Percentiles rank a stretch among this genome's conserved stretches.
phyloP scores from a whole-genome alignment of 2,113 vertebrate genomes.

The Perognathus longimembris region DNA sequence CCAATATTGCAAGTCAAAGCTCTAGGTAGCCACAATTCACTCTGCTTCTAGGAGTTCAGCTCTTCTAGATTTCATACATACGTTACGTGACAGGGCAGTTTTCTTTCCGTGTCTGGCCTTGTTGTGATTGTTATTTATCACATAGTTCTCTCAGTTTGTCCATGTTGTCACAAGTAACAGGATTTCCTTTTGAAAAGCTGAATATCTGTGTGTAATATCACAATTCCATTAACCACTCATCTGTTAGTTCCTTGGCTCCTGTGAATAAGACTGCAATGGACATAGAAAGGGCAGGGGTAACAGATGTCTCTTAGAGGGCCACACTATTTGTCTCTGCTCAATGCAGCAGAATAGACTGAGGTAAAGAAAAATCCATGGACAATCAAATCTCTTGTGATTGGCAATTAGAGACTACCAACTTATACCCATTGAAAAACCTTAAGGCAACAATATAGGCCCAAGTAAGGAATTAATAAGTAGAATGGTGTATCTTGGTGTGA shows the following conservation, averaged over 20 bases:
- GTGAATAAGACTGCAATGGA: background rate
- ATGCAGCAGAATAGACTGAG: background rate
- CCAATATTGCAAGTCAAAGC: background rate
- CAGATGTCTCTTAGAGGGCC: too few species aligned
- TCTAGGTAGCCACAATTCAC: background rate
- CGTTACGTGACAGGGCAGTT: background rate
- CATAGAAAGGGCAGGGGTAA: too few species aligned
- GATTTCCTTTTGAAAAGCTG: background rate
- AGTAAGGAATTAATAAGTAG: background rate
- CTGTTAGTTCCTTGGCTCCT: background rate
- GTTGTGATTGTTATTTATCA: background rate
- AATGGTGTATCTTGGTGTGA: background rate
- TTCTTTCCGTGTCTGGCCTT: background rate
- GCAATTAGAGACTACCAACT: background rate
- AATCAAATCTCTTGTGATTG: background rate
- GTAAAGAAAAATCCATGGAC: background rate
- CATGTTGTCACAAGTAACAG: accelerated
- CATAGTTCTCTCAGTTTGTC: background rate
- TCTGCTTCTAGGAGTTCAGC: background rate
- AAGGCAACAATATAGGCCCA: background rate
- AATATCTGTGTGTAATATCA: background rate
- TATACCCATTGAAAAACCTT: background rate
- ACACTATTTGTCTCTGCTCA: background rate
- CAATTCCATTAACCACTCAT: background rate
- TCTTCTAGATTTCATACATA: background rate